Evolutionary conservation across 2,113 vertebrate species (phyloP), one percentile per base, ranked within the genome.

Genomic region (human (Homo sapiens)): DNA sequence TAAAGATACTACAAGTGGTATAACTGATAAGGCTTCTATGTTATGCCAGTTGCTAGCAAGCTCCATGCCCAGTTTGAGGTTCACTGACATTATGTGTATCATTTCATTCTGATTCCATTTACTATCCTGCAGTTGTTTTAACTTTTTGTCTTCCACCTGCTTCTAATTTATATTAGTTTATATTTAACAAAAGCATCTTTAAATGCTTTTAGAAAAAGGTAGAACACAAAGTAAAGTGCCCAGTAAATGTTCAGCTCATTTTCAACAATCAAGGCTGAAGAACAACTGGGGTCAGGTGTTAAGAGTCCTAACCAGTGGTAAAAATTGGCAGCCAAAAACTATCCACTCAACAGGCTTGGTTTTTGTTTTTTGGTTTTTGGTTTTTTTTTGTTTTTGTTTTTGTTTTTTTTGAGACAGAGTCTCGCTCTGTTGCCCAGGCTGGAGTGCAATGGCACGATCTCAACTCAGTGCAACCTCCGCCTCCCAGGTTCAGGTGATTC

Each of bases 41-140:
- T 27, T 38, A 64, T 27, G 23, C 32, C 20, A 82, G 50, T n/a
- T 82, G 32, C 57, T 20, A 61, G 43, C 61, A 72, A 64, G 40
- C 27, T 48, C 25, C 13, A 55, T 18, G 72, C 66, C n/a, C 43
- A 66, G 64, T 8, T 1, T 82, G 81, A 48, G 43, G 12, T 59
- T 43, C 40, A 75, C 82, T 70, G 61, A 89, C 66, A 68, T 16
- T 11, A 68, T 35, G 3, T 27, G 4, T 48, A 88, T 52, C 70
- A 96, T 70, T 83, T 93, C 59, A 68, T 30, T 87, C 94, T 80
- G 61, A 40, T 84, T 91, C 76, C n/a, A 68, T 38, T 52, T 75
- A 40, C 32, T 72, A 38, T 25, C 38, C 18, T 50, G 48, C 35
- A 55, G 30, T 16, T 61, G 38, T 52, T 88, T 52, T 66, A 32